phyloP scores from a whole-genome alignment of 2,797 vertebrate species.

The Pachyuromys duprasi region DNA sequence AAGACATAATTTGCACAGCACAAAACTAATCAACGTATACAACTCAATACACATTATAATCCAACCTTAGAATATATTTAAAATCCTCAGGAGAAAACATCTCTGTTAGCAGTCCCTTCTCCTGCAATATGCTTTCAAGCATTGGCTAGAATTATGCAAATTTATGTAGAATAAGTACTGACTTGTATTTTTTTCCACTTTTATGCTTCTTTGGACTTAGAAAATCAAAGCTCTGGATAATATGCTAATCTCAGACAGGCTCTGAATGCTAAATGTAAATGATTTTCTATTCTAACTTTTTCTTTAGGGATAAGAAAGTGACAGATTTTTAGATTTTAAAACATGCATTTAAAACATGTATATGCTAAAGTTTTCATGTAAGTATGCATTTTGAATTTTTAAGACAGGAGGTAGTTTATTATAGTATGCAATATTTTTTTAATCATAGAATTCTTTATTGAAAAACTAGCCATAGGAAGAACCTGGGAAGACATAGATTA shows the following conservation, averaged over 20 bases:
- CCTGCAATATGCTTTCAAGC: conserved; percentile 14
- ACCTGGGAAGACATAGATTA: not conserved
- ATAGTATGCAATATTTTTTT: not conserved
- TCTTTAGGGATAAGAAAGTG: conserved; percentile 34
- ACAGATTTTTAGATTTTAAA: conserved; percentile 29
- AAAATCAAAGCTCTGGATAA: conserved; percentile 69
- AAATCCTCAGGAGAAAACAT: conserved; percentile 25
- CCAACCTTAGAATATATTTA: conserved; percentile 47
- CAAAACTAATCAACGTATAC: not conserved
- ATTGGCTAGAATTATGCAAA: conserved; percentile 49
- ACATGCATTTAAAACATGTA: not conserved
- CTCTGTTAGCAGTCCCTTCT: conserved; percentile 31
- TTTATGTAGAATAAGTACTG: conserved; percentile 40
- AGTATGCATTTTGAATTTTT: not conserved
- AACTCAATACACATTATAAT: not conserved
- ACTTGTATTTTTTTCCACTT: not conserved
- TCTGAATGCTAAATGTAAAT: conserved; percentile 25
- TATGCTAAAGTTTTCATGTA: not conserved
- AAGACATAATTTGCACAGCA: conserved; percentile 40
- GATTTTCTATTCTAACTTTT: conserved; percentile 32
- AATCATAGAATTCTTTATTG: conserved; percentile 4
- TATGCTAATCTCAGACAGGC: conserved; percentile 40
- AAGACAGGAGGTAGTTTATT: not conserved
- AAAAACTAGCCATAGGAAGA: conserved; percentile 6
- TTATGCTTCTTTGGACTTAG: conserved; percentile 47